These are phyloP conservation scores for Mus caroli DNA, from an alignment of 2,797 vertebrate genomes.

Conservation along the genomic window DNA sequence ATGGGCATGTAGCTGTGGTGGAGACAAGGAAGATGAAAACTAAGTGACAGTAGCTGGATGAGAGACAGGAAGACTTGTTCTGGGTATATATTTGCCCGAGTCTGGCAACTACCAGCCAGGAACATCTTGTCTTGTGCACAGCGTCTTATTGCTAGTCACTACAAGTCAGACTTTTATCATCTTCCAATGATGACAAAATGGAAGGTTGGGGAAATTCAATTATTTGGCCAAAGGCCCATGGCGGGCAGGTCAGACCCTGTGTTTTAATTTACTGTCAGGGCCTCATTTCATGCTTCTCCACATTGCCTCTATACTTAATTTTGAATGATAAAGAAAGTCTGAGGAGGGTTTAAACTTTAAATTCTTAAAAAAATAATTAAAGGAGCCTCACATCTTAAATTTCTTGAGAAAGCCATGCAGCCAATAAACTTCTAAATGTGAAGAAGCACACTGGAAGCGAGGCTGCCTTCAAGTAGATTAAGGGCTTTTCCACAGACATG, in stretches of 20 bases:
- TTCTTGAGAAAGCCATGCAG: slow-evolving; percentile 44
- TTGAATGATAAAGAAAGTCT: not conserved
- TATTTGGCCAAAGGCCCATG: not conserved
- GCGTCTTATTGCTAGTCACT: not conserved
- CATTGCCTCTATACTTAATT: slow-evolving; percentile 13
- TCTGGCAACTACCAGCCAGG: not conserved
- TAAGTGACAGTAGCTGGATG: not conserved
- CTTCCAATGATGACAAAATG: not conserved
- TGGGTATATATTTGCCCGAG: not conserved
- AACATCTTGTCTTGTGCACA: not conserved
- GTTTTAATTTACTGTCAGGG: not conserved
- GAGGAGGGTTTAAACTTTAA: slow-evolving; percentile 57
- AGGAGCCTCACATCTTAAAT: slow-evolving; percentile 36
- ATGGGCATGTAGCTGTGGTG: not conserved
- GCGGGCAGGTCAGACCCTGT: not conserved
- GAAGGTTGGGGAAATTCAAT: not conserved
- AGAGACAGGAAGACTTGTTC: not conserved
- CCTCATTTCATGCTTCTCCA: not conserved
- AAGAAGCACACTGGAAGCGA: not conserved
- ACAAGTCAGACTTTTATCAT: not conserved
- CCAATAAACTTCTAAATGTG: slow-evolving; percentile 50
- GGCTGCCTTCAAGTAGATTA: not conserved
- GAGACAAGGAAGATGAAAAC: not conserved
- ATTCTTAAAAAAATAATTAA: slow-evolving; percentile 43
- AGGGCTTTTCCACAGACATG: not conserved